Evolutionary conservation across 2,113 vertebrate species (phyloP), one percentile per base, ranked within the genome.

Genomic region (Onychostoma macrolepis): DNA sequence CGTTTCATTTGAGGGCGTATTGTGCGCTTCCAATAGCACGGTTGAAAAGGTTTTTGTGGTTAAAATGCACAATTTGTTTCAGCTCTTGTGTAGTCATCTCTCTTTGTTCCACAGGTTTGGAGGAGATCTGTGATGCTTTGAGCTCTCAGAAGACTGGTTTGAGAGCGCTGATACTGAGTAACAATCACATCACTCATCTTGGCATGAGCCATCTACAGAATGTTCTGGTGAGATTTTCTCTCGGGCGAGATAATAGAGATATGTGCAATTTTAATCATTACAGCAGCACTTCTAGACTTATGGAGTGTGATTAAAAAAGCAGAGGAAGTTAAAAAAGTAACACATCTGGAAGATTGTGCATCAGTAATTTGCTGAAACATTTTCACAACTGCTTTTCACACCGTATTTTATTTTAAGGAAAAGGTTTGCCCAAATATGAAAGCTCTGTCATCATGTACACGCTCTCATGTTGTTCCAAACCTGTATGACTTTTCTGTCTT

Each of bases 51-150:
- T n/a, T 15, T 48, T 53, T 71, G 28, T 84, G 67, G 67, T 84
- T 56, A 19, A 84, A 50, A 38, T 17, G 21, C 30, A 86, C 48
- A 61, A 84, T 74, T 74, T 15, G 30, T 41, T 41, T 36, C 28
- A 53, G 82, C 67, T 74, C 48, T 72, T 72, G 65, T 36, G 24
- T 41, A 28, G 38, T 72, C n/a, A 38, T 48, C 61, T 85, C 56
- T 72, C 36, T 45, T 24, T 84, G 0, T 26, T 65, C 19, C 87
- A 3, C 85, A 96, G 95, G 94, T 87, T 86, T 96, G 85, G 93
- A 95, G 87, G 95, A 96, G 85, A 90, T 96, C 65, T 96, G 94
- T 85, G 94, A 95, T 0, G 94, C 94, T 87, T 87, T 96, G 86
- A 92, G 81, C 72, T 41, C 53, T 77, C 94, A 94, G 90, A 90